These are phyloP conservation scores for Lamprologus lemairii DNA, from an alignment of 2,113 vertebrate species.

Conservation along the genomic window DNA sequence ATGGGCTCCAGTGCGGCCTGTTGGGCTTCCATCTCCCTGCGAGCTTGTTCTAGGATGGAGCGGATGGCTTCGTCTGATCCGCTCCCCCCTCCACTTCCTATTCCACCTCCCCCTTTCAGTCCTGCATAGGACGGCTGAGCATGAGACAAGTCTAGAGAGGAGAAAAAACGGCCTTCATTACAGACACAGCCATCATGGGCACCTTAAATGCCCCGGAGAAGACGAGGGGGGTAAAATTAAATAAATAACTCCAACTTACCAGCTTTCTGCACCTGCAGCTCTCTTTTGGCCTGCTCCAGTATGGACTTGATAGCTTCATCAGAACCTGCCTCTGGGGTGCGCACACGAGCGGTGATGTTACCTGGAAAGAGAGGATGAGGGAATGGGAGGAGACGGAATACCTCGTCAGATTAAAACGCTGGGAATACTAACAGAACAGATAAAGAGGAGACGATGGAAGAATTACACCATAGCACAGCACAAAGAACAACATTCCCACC, in stretches of 20 bases:
- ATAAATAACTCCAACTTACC: constrained; percentile 63
- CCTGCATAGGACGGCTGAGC: constrained; percentile 50
- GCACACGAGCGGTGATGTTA: constrained; percentile 88
- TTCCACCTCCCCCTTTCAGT: constrained; percentile 64
- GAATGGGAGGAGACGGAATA: constrained; percentile 6
- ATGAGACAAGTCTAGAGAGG: constrained; percentile 78
- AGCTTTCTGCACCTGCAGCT: constrained; percentile 93
- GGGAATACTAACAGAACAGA: background rate
- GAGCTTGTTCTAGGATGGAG: constrained; percentile 92
- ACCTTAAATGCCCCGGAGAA: background rate
- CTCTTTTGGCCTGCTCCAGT: constrained; percentile 92
- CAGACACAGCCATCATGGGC: background rate
- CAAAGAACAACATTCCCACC: constrained; percentile 51
- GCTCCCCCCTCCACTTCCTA: constrained; percentile 30
- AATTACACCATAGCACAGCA: constrained; percentile 36
- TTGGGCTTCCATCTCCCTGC: constrained; percentile 92
- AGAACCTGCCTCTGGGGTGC: constrained; percentile 85
- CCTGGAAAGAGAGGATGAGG: constrained; percentile 64
- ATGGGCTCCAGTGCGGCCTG: constrained; percentile 87
- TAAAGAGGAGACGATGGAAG: background rate
- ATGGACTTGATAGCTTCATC: constrained; percentile 97
- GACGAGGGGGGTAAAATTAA: fast-evolving
- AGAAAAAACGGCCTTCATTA: background rate
- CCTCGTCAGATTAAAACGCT: background rate
- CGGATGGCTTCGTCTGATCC: constrained; percentile 90